phyloP scores from a whole-genome alignment of 2,113 vertebrate species.

The Nyctereutes procyonoides region DNA sequence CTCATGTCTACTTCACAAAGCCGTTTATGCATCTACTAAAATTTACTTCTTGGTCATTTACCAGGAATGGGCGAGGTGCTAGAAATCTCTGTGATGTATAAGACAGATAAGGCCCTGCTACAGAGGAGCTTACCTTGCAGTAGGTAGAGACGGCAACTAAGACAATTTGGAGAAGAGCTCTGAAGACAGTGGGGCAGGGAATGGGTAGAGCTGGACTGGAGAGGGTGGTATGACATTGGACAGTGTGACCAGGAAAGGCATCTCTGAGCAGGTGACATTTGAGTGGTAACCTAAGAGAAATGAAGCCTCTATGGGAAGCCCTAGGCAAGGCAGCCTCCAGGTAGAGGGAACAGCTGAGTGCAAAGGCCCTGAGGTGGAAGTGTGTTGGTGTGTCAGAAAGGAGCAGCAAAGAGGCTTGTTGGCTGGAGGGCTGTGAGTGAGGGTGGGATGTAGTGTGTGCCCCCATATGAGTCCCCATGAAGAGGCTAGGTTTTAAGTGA shows the following conservation, averaged over 20 bases:
- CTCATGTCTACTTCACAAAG: not conserved
- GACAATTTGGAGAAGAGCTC: not conserved
- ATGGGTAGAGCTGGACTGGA: not conserved
- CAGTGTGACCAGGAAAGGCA: not conserved
- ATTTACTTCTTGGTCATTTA: not conserved
- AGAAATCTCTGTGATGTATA: not conserved
- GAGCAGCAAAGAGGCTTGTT: not conserved
- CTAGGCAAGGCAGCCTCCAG: not conserved
- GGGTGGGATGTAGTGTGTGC: rapidly evolving
- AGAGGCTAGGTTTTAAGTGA: not conserved
- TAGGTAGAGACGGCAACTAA: not conserved
- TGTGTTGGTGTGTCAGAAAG: not conserved
- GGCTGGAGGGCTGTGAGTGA: not conserved
- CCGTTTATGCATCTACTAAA: not conserved
- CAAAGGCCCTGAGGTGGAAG: not conserved
- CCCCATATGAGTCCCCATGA: not conserved
- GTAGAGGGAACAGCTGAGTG: not conserved
- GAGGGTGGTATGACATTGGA: not conserved
- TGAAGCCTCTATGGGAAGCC: not conserved
- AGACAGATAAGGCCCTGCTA: not conserved
- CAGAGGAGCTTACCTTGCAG: not conserved
- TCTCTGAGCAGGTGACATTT: not conserved
- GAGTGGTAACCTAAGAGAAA: not conserved
- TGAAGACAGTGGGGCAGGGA: not conserved
- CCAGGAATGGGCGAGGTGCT: not conserved